Evolutionary conservation across 2,113 vertebrate genomes (phyloP).

Genomic region (Boleophthalmus pectinirostris): DNA sequence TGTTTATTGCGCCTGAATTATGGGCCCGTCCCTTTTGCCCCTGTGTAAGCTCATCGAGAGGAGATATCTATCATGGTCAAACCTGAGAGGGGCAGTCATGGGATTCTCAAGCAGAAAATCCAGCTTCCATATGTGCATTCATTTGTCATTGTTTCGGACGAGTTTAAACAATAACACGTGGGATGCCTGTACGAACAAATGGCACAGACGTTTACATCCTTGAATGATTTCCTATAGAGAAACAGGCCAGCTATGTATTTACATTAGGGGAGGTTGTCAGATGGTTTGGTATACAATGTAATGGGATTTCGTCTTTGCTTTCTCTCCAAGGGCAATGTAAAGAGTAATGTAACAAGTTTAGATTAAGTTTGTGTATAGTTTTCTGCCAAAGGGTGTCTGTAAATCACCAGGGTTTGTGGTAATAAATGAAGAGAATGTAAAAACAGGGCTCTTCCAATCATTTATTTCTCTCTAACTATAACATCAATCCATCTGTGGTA

Average conservation of each 20-base stretch:
- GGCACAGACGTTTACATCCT: neutral
- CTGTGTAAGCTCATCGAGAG: neutral
- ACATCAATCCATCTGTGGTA: neutral
- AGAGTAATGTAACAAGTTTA: neutral
- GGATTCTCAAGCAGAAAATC: slow-evolving; percentile 7
- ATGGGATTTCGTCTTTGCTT: neutral
- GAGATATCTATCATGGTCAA: slow-evolving; percentile 4
- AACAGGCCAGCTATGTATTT: neutral
- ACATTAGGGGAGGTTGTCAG: neutral
- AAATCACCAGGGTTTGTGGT: neutral
- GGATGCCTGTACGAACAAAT: neutral
- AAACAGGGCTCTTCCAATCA: neutral
- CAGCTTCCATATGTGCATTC: slow-evolving; percentile 6
- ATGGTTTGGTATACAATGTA: neutral
- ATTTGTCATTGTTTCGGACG: slow-evolving; percentile 8
- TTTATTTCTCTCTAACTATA: neutral
- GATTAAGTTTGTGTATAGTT: neutral
- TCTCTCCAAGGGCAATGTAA: neutral
- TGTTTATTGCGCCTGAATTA: slow-evolving; percentile 4
- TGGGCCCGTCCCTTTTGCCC: neutral
- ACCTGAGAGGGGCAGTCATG: neutral
- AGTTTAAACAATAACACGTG: slow-evolving; percentile 9
- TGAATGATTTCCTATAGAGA: neutral
- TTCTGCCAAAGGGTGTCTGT: neutral
- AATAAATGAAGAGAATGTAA: neutral